Evolutionary conservation across 2,113 vertebrate species (phyloP), one percentile per base, ranked within the genome.

Genomic region (Pardalotus punctatus): DNA sequence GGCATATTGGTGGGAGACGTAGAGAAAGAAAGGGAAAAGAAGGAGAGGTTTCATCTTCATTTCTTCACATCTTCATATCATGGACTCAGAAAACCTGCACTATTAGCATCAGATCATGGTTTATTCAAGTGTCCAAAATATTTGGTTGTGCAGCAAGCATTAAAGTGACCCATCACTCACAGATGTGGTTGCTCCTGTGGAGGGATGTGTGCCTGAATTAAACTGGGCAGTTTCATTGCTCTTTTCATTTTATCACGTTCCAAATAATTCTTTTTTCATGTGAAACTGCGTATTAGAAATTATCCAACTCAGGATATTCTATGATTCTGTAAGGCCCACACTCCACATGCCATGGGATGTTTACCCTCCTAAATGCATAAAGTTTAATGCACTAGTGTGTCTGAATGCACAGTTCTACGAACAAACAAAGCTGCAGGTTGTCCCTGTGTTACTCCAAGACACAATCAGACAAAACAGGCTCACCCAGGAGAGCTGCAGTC

Each of bases 201-300:
- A 91, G 33, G 35, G 85, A 93, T 51, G 62, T 51, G 62, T 51
- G 51, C 22, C 47, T 64, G 80, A 82, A 81, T 92, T 54, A 76
- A 93, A 94, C 20, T 4, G 21, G 12, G 7, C 27, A n/a, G 48
- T 93, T 91, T 95, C 80, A 51, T 16, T 29, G 15, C 51, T 92
- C 76, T 43, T 80, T 66, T 57, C 73, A 71, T 82, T 88, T 88
- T 83, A 85, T 50, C 47, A 64, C n/a, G 16, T 85, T 94, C 72
- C 58, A 93, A 88, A 86, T 80, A 96, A 69, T 92, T 92, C 71
- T 91, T 79, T 58, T 58, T 74, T 48, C 71, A 81, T 16, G 29
- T 47, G 64, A 81, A 90, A 76, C 42, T 58, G 33, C 31, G 24
- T 35, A 77, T 86, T 51, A 81, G 50, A 84, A 95, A 88, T 71